Conservation (phyloP, 2,113 vertebrate genomes). For the Centropristis striata region DNA sequence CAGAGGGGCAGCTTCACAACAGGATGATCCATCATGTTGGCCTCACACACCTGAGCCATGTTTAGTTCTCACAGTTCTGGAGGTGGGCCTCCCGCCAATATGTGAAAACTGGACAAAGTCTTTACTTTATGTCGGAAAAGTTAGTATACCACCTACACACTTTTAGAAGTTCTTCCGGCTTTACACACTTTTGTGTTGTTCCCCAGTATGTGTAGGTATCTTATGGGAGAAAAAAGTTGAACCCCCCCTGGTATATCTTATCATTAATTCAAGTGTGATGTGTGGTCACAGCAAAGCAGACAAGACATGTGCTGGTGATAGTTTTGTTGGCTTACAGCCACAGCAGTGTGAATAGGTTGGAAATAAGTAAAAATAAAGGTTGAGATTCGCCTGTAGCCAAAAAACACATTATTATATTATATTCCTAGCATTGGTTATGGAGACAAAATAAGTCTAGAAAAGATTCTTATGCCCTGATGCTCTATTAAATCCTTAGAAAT, state of each 20-base stretch:
- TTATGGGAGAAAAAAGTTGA: constrained; percentile 24
- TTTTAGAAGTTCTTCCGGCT: constrained; percentile 10
- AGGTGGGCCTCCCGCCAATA: constrained; percentile 43
- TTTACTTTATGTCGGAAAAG: constrained; percentile 39
- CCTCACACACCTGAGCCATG: constrained; percentile 77
- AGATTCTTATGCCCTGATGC: constrained; percentile 44
- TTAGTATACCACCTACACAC: constrained; percentile 29
- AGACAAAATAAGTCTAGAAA: constrained; percentile 37
- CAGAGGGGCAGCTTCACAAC: constrained; percentile 73
- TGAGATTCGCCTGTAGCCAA: neutral
- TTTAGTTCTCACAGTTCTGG: constrained; percentile 52
- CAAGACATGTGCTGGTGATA: neutral
- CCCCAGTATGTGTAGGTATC: neutral
- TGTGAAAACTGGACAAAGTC: constrained; percentile 38
- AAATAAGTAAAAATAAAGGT: constrained; percentile 21
- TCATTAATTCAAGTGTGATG: constrained; percentile 17
- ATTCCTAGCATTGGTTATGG: constrained; percentile 19
- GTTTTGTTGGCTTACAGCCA: constrained; percentile 16
- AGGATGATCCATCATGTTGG: constrained; percentile 79
- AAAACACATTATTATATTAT: constrained; percentile 22
- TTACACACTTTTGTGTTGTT: neutral
- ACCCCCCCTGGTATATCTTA: neutral
- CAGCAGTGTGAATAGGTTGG: neutral
- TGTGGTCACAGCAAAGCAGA: constrained; percentile 14
- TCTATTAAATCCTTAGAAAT: constrained; percentile 72